phyloP scores from a whole-genome alignment of 1,140 invertebrate genomes.

The Aphelenchoides avenae region DNA sequence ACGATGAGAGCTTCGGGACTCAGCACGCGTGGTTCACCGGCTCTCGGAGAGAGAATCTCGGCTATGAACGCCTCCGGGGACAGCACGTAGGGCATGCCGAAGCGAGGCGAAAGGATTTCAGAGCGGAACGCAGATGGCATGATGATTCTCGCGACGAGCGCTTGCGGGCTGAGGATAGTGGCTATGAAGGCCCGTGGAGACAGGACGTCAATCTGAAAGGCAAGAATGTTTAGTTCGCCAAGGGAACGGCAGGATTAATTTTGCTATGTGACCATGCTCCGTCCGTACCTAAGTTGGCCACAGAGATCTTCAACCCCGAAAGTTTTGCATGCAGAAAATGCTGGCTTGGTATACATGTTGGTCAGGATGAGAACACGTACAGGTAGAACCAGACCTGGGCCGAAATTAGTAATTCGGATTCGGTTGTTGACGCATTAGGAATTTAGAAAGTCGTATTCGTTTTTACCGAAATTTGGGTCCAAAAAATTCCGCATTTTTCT shows the following conservation, averaged over 20 bases:
- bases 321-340: too few relatives aligned
- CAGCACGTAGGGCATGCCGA: neutral
- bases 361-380: too few relatives aligned
- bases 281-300: too few relatives aligned
- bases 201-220: slow-evolving; percentile 5
- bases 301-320: too few relatives aligned
- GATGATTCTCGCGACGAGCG: slow-evolving; percentile 14
- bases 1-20: slow-evolving; percentile 20
- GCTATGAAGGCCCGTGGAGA: slow-evolving; percentile 28
- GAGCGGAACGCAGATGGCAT: slow-evolving; percentile 18
- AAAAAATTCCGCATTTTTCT: too few relatives aligned
- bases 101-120: slow-evolving; percentile 10
- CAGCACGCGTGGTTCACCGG: slow-evolving; percentile 12
- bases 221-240: neutral
- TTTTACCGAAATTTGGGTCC: neutral
- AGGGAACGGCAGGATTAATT: too few relatives aligned
- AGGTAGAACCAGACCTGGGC: too few relatives aligned
- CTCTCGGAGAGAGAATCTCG: slow-evolving; percentile 21
- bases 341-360: too few relatives aligned
- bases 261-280: too few relatives aligned
- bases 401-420: too few relatives aligned
- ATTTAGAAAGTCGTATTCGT: too few relatives aligned
- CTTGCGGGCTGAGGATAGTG: slow-evolving; percentile 22
- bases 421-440: too few relatives aligned
- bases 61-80: slow-evolving; percentile 15